These are phyloP conservation scores for Channallabes apus DNA, from an alignment of 2,797 vertebrate species.

Conservation along the genomic window DNA sequence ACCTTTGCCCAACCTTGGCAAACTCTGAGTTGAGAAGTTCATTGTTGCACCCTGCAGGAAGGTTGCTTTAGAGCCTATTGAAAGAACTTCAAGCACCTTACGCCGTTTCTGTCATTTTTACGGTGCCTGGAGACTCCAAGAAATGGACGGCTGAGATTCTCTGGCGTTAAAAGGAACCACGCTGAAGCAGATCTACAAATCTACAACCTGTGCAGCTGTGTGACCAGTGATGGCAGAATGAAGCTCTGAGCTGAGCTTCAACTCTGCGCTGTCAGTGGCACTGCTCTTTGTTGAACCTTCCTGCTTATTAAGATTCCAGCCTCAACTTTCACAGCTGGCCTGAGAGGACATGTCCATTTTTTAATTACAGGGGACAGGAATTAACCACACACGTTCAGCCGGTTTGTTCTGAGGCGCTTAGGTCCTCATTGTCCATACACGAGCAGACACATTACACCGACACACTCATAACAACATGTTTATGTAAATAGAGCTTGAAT, in stretches of 20 bases:
- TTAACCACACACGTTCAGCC: constrained; percentile 26
- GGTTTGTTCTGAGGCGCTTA: constrained; percentile 13
- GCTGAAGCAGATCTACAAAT: background rate
- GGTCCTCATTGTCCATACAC: background rate
- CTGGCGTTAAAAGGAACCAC: background rate
- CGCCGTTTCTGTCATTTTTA: constrained; percentile 46
- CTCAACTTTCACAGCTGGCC: constrained; percentile 22
- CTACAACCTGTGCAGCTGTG: background rate
- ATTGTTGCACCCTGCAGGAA: constrained; percentile 54
- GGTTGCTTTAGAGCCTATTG: constrained; percentile 45
- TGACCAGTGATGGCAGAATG: constrained; percentile 45
- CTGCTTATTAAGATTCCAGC: constrained; percentile 34
- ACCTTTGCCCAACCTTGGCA: background rate
- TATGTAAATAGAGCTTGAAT: too few relatives aligned
- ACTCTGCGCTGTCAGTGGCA: constrained; percentile 25
- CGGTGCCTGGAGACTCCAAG: constrained; percentile 45
- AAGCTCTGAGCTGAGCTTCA: constrained; percentile 38
- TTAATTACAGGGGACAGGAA: constrained; percentile 40
- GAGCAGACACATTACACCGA: too few relatives aligned
- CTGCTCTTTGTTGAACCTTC: constrained; percentile 48
- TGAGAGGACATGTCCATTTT: constrained; percentile 41
- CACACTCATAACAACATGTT: too few relatives aligned
- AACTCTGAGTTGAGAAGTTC: constrained; percentile 44
- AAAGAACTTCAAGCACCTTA: constrained; percentile 34
- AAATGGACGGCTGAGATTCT: constrained; percentile 45